Evolutionary conservation across 2,797 vertebrate species (phyloP).

Genomic region (Apodemus agrarius): DNA sequence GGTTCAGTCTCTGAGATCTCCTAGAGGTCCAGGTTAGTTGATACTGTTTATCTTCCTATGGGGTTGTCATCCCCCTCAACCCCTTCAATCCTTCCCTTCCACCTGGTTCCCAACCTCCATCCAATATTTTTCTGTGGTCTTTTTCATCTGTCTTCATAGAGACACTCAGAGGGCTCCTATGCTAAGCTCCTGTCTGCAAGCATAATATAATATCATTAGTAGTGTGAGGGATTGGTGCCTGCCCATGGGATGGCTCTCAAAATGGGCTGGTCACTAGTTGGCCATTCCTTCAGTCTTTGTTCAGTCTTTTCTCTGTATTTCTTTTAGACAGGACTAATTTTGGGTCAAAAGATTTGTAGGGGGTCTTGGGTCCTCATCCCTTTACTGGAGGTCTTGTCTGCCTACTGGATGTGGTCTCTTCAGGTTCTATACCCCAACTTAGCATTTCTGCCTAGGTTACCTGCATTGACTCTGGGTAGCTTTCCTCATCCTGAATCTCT

Average conservation of each 20-base stretch:
- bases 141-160: neutral
- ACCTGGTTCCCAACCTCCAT: neutral
- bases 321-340: neutral
- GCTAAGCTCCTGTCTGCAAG: neutral
- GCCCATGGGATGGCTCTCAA: neutral
- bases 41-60: neutral
- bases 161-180: neutral
- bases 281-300: neutral
- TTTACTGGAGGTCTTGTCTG: neutral
- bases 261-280: neutral
- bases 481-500: neutral
- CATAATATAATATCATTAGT: neutral
- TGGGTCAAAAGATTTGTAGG: neutral
- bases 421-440: neutral
- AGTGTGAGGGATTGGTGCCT: neutral
- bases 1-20: too few relatives aligned
- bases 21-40: too few relatives aligned
- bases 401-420: neutral
- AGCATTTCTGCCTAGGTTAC: neutral
- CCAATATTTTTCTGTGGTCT: neutral
- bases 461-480: neutral
- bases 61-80: neutral
- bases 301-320: neutral
- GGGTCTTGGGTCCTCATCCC: neutral
- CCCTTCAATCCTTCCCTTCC: neutral